A percentile compares a stretch with the other conserved stretches of the same genome.
phyloP scores from a whole-genome alignment of 30 jellyfish, hydroid and myxozoan genomes.

The Aurelia coerulea region DNA sequence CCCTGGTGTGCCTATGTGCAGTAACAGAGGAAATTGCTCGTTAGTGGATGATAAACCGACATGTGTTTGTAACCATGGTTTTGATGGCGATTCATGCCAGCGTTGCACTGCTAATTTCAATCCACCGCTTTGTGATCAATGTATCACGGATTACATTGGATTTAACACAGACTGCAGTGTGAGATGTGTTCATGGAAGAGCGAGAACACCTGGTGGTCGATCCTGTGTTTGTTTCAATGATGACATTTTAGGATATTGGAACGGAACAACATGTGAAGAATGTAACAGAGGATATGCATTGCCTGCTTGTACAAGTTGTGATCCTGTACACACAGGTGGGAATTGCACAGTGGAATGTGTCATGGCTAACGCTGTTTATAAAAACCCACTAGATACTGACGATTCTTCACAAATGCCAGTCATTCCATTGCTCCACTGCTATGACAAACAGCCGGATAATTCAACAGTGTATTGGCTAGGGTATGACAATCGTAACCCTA shows the following conservation, averaged over 20 bases:
- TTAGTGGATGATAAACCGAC: conserved; percentile 48
- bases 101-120: conserved; percentile 48
- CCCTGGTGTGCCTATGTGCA: conserved; percentile 69
- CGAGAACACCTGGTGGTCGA: conserved; percentile 42
- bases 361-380: conserved; percentile 41
- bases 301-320: conserved; percentile 54
- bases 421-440: conserved; percentile 32
- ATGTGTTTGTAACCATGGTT: conserved; percentile 61
- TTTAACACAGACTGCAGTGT: conserved; percentile 57
- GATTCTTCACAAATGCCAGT: conserved; percentile 28
- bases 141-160: conserved; percentile 63
- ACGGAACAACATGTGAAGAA: conserved; percentile 62
- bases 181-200: conserved; percentile 64
- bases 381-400: conserved; percentile 42
- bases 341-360: conserved; percentile 62
- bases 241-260: conserved; percentile 46
- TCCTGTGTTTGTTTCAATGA: conserved; percentile 47
- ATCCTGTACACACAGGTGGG: conserved; percentile 52
- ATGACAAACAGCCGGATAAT: background rate
- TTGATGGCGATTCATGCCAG: conserved; percentile 64
- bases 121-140: conserved; percentile 61
- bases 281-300: conserved; percentile 55
- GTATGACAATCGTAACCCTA: conserved; percentile 49
- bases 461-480: conserved; percentile 48
- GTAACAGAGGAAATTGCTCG: conserved; percentile 53